These are phyloP conservation scores for Micoletzkya japonica DNA, from an alignment of 2,888 invertebrate genomes.

Conservation along the genomic window DNA sequence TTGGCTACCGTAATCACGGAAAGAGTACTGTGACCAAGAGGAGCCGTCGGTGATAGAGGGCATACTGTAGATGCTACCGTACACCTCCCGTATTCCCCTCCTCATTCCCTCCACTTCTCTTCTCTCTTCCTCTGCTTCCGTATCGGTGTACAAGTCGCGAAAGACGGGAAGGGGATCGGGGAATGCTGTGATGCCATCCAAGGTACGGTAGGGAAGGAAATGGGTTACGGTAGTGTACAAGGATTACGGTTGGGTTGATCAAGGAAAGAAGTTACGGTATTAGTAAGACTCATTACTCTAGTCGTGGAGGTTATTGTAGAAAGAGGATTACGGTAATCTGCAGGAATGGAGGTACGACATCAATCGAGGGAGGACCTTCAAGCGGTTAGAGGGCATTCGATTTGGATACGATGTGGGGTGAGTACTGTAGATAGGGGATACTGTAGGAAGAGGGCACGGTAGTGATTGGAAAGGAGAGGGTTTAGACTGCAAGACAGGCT, in stretches of 20 bases:
- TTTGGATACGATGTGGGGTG: conserved; percentile 25
- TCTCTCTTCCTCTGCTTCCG: background rate
- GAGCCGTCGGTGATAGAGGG: no score
- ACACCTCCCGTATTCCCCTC: conserved; percentile 1
- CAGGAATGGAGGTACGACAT: conserved; percentile 1
- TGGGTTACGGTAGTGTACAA: no score
- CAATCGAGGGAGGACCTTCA: background rate
- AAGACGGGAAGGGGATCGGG: conserved; percentile 22
- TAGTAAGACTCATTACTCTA: no score
- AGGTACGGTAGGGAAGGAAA: conserved; percentile 9
- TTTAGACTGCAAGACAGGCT: conserved; percentile 26
- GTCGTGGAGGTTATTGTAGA: no score
- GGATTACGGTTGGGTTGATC: no score
- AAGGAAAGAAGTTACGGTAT: no score
- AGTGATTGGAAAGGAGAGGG: no score
- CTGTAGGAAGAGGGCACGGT: no score
- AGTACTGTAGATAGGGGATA: conserved; percentile 7
- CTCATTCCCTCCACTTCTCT: conserved; percentile 21
- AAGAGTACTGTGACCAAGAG: no score
- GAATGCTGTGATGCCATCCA: conserved; percentile 23
- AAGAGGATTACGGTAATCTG: no score
- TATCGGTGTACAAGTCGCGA: background rate
- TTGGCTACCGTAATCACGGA: no score
- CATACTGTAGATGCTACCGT: background rate
- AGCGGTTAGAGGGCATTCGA: conserved; percentile 15